These are phyloP conservation scores for Salticus scenicus DNA, from an alignment of 2,888 invertebrate genomes.

Conservation along the genomic window DNA sequence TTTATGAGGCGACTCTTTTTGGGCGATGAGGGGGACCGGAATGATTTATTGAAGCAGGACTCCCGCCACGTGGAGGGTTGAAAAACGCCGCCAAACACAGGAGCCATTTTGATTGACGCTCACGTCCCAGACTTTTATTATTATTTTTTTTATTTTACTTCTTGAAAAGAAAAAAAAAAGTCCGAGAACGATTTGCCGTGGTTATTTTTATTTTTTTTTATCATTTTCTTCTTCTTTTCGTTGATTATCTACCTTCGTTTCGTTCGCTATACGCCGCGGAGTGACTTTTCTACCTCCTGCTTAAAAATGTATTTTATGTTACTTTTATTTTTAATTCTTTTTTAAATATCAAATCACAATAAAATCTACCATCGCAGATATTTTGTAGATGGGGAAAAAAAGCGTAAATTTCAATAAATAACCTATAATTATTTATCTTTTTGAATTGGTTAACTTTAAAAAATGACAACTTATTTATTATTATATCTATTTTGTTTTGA, in stretches of 20 bases:
- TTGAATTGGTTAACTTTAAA: too few relatives aligned
- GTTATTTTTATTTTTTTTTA: background rate
- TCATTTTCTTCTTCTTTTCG: constrained; percentile 1
- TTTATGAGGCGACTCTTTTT: constrained; percentile 35
- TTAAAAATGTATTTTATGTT: background rate
- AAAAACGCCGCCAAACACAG: constrained; percentile 40
- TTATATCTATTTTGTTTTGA: too few relatives aligned
- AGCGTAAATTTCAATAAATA: too few relatives aligned
- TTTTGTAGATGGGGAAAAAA: too few relatives aligned
- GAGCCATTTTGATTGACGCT: constrained; percentile 32
- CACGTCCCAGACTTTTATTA: background rate
- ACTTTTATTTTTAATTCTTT: background rate
- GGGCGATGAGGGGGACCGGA: constrained; percentile 30
- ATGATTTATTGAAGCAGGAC: constrained; percentile 45
- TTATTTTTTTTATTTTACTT: constrained; percentile 5
- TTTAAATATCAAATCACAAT: background rate
- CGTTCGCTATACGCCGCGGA: background rate
- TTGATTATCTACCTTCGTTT: constrained; percentile 13
- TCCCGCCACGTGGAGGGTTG: constrained; percentile 30
- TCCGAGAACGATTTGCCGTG: constrained; percentile 17
- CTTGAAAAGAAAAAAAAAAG: too few relatives aligned
- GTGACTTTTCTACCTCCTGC: background rate
- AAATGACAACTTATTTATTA: too few relatives aligned
- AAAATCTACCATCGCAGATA: too few relatives aligned
- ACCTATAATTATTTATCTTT: too few relatives aligned